These are phyloP conservation scores for Dusona sp. DNA, from an alignment of 2,888 invertebrate genomes.

Conservation along the genomic window DNA sequence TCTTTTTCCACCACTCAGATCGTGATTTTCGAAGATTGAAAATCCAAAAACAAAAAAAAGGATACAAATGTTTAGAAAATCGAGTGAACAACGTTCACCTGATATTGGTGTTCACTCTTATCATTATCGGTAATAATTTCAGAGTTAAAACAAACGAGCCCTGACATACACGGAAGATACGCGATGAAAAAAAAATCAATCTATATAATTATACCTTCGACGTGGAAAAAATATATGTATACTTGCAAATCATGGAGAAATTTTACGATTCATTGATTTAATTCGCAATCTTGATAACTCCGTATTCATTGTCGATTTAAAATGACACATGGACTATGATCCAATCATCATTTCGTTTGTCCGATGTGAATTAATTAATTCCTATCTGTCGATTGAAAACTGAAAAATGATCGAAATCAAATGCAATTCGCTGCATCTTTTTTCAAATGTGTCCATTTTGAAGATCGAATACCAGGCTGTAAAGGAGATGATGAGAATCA, in stretches of 20 bases:
- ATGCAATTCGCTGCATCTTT: no score
- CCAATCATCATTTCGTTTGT: neutral
- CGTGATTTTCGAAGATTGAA: neutral
- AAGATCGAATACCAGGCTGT: neutral
- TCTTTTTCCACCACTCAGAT: neutral
- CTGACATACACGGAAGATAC: conserved; percentile 9
- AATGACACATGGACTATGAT: neutral
- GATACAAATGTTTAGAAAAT: no score
- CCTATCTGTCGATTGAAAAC: neutral
- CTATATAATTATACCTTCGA: conserved; percentile 14
- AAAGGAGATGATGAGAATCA: neutral
- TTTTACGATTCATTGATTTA: conserved; percentile 38
- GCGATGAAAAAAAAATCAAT: conserved; percentile 18
- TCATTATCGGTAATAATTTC: neutral
- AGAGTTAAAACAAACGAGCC: conserved; percentile 34
- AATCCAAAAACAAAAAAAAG: no score
- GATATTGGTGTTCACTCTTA: neutral
- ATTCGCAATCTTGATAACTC: conserved; percentile 30
- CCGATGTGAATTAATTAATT: neutral
- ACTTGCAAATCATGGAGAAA: conserved; percentile 23
- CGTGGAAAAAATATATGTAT: neutral
- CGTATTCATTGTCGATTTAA: conserved; percentile 32
- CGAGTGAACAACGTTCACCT: no score
- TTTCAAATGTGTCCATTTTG: neutral
- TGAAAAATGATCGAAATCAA: neutral